Evolutionary conservation across 2,797 vertebrate species (phyloP).

Genomic region (Apogon talboti): DNA sequence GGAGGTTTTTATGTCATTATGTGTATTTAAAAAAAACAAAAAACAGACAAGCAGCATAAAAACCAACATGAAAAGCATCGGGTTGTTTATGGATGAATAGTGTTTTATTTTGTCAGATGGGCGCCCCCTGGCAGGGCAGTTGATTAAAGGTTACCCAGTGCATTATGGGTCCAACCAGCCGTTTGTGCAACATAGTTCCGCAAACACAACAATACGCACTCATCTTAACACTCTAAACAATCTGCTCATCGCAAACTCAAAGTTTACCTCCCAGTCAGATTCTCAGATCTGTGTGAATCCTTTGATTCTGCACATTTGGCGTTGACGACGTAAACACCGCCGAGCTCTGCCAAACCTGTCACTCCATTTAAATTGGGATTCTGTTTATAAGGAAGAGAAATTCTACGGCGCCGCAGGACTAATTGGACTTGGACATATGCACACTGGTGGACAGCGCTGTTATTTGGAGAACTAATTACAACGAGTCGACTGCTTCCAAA

Average conservation of each 20-base stretch:
- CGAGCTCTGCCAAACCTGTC: conserved; percentile 26
- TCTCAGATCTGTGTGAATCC: conserved; percentile 26
- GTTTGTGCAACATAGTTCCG: background rate
- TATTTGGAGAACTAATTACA: conserved; percentile 13
- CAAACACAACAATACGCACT: conserved; percentile 6
- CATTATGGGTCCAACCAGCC: background rate
- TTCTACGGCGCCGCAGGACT: conserved; percentile 14
- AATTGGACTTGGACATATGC: conserved; percentile 38
- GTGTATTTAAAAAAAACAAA: too few species aligned
- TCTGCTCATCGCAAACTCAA: conserved; percentile 12
- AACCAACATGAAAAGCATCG: background rate
- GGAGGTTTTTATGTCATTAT: background rate
- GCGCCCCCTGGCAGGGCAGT: background rate
- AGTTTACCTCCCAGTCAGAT: conserved; percentile 16
- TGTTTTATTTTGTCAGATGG: conserved; percentile 13
- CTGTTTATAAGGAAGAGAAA: conserved; percentile 31
- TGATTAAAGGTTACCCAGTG: conserved; percentile 16
- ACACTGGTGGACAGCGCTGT: conserved; percentile 18
- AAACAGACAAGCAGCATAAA: background rate
- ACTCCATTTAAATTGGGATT: conserved; percentile 16
- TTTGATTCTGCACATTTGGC: conserved; percentile 27
- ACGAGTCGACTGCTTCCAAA: conserved; percentile 4
- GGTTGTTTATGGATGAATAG: conserved; percentile 4
- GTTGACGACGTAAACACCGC: conserved; percentile 8
- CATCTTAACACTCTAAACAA: conserved; percentile 3